These are phyloP conservation scores for Pao palembangensis DNA, from an alignment of 2,113 vertebrate genomes.

Conservation along the genomic window DNA sequence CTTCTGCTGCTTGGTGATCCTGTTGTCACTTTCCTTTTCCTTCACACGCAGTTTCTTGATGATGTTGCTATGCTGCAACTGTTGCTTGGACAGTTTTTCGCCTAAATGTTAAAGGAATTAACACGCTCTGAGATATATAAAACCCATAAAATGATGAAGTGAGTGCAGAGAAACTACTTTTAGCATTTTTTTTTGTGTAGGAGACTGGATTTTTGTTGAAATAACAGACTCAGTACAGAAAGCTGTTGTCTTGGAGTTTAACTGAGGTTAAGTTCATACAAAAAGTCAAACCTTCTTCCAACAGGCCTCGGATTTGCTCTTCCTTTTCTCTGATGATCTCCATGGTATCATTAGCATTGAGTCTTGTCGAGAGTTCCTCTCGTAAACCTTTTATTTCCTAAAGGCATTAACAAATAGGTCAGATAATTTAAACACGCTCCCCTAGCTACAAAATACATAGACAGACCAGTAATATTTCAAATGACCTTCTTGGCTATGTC, in stretches of 20 bases:
- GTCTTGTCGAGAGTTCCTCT: slow-evolving; percentile 87
- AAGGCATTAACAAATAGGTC: neutral
- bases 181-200: no score
- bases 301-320: slow-evolving; percentile 93
- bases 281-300: slow-evolving; percentile 86
- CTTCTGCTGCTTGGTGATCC: slow-evolving; percentile 81
- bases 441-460: neutral
- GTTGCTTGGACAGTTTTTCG: slow-evolving; percentile 97
- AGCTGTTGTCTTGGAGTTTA: no score
- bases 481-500: slow-evolving; percentile 94
- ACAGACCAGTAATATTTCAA: neutral
- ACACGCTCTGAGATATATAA: neutral
- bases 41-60: slow-evolving; percentile 96
- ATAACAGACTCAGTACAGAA: no score
- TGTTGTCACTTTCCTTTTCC: slow-evolving; percentile 88
- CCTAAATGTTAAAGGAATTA: slow-evolving; percentile 66
- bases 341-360: slow-evolving; percentile 87
- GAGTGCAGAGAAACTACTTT: no score
- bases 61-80: slow-evolving; percentile 93
- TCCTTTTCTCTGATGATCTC: slow-evolving; percentile 95
- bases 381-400: slow-evolving; percentile 91
- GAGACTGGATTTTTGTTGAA: no score
- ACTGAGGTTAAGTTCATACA: neutral
- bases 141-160: neutral
- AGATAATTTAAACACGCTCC: neutral